Conservation (phyloP, 2,113 vertebrate genomes). For the Murina feae region DNA sequence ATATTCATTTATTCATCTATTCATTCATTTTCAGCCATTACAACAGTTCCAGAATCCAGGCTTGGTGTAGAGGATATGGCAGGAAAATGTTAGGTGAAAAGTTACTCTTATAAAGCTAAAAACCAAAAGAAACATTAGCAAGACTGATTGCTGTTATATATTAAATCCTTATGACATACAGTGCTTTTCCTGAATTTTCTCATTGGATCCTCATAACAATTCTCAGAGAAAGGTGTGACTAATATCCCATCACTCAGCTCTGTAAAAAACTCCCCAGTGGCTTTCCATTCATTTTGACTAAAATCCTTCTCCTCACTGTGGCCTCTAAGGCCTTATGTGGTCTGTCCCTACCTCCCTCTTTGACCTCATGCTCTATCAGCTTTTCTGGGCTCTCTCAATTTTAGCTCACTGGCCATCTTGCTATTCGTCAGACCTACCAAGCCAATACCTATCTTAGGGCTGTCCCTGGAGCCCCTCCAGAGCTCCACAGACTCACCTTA, state of each 20-base stretch:
- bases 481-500: neutral
- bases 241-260: neutral
- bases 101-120: too few relatives aligned
- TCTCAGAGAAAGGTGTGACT: neutral
- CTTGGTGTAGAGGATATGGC: neutral
- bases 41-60: neutral
- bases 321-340: neutral
- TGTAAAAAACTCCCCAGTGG: neutral
- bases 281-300: neutral
- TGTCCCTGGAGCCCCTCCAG: neutral
- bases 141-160: rapidly evolving
- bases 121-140: neutral
- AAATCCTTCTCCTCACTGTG: neutral
- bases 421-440: neutral
- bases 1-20: neutral
- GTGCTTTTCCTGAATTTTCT: neutral
- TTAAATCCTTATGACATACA: rapidly evolving
- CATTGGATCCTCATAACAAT: rapidly evolving
- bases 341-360: neutral
- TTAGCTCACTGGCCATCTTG: neutral
- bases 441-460: neutral
- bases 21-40: neutral
- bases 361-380: neutral
- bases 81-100: neutral
- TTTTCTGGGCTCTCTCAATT: neutral